Conservation (phyloP, 2,888 invertebrate species). For the Eristalis tenax region DNA sequence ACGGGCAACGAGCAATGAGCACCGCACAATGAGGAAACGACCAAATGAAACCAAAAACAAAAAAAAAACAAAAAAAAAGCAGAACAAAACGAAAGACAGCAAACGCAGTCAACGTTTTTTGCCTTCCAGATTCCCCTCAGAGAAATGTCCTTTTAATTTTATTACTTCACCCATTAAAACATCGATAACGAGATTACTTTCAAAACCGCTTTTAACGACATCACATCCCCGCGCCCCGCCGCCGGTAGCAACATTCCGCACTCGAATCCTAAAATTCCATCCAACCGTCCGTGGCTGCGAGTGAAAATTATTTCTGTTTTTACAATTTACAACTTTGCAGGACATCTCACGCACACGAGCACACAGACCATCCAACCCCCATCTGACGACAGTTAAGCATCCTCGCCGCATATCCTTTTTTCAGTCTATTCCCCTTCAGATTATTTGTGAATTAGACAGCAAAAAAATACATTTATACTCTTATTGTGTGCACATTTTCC, state of each 20-base stretch:
- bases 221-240: background rate
- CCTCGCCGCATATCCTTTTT: slow-evolving; percentile 58
- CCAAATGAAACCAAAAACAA: background rate
- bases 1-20: background rate
- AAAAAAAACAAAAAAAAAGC: too few relatives aligned
- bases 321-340: slow-evolving; percentile 47
- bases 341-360: slow-evolving; percentile 46
- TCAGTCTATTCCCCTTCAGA: background rate
- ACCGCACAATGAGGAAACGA: background rate
- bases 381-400: slow-evolving; percentile 36
- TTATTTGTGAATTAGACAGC: slow-evolving; percentile 43
- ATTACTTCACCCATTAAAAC: slow-evolving; percentile 63
- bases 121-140: slow-evolving; percentile 6
- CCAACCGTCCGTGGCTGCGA: background rate
- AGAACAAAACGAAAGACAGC: background rate
- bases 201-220: slow-evolving; percentile 45
- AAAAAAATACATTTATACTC: slow-evolving; percentile 21
- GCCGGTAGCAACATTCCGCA: background rate
- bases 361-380: slow-evolving; percentile 4
- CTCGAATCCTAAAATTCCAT: background rate
- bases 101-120: slow-evolving; percentile 25
- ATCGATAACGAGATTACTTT: slow-evolving; percentile 68
- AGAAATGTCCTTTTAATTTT: slow-evolving; percentile 62
- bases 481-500: slow-evolving; percentile 74
- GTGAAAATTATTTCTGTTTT: slow-evolving; percentile 23